These are phyloP conservation scores for Stercorarius parasiticus DNA, from an alignment of 2,113 vertebrate species.

Conservation along the genomic window DNA sequence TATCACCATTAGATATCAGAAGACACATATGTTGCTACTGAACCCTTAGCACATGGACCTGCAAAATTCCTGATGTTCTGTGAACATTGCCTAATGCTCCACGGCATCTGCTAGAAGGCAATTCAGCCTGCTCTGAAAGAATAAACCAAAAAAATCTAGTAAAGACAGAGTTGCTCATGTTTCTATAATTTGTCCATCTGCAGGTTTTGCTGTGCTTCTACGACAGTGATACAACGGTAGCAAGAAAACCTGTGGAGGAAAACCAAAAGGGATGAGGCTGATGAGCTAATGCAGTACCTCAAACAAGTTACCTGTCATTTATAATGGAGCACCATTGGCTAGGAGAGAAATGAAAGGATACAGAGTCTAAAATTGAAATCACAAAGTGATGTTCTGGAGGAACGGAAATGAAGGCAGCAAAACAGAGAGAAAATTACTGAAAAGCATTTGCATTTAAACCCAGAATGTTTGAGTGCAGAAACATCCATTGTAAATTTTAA, in stretches of 20 bases:
- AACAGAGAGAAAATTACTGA: background rate
- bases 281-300: background rate
- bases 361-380: background rate
- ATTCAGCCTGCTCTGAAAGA: background rate
- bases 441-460: background rate
- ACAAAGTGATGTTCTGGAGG: background rate
- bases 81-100: background rate
- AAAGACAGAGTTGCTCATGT: background rate
- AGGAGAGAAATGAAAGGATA: background rate
- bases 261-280: background rate
- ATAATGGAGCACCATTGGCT: background rate
- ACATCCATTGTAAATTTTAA: background rate
- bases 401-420: background rate
- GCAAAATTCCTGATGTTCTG: background rate
- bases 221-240: accelerated
- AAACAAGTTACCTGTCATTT: background rate
- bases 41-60: accelerated
- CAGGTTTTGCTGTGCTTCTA: background rate
- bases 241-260: background rate
- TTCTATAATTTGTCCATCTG: background rate
- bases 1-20: background rate
- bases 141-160: background rate
- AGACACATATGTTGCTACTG: background rate
- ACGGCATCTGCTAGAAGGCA: background rate
- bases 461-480: background rate